phyloP scores from a whole-genome alignment of 2,113 vertebrate genomes.

The Hippoglossus stenolepis region DNA sequence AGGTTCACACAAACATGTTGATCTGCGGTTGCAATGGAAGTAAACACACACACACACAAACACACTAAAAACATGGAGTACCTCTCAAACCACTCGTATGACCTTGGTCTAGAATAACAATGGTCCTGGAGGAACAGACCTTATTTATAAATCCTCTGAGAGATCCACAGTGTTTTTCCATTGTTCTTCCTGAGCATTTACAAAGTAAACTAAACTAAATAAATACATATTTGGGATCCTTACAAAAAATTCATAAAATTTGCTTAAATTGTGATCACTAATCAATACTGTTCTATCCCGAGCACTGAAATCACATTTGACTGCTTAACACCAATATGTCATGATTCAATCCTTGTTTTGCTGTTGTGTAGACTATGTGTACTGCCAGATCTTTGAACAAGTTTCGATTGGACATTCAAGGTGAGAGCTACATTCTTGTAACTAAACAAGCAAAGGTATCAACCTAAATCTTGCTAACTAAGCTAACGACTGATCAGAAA shows the following conservation, averaged over 20 bases:
- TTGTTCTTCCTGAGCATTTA: slow-evolving; percentile 16
- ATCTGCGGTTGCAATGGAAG: not conserved
- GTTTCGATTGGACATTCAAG: too few species aligned
- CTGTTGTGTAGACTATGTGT: too few species aligned
- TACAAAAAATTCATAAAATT: not conserved
- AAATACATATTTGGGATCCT: not conserved
- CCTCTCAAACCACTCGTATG: not conserved
- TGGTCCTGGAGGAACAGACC: slow-evolving; percentile 52
- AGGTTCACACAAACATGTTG: not conserved
- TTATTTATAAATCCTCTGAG: slow-evolving; percentile 55
- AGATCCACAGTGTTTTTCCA: slow-evolving; percentile 37
- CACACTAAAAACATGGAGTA: slow-evolving; percentile 18
- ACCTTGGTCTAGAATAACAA: slow-evolving; percentile 70
- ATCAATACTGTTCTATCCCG: not conserved
- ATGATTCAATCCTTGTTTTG: too few species aligned
- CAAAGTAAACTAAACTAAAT: too few species aligned
- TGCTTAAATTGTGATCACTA: not conserved
- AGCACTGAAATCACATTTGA: not conserved
- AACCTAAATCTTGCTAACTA: too few species aligned
- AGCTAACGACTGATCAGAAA: too few species aligned
- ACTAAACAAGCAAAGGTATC: not conserved
- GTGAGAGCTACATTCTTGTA: not conserved
- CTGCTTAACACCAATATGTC: not conserved
- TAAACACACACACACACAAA: not conserved
- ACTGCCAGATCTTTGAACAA: too few species aligned